Conservation (phyloP, 2,888 invertebrate species). For the Clusia tigrina region DNA sequence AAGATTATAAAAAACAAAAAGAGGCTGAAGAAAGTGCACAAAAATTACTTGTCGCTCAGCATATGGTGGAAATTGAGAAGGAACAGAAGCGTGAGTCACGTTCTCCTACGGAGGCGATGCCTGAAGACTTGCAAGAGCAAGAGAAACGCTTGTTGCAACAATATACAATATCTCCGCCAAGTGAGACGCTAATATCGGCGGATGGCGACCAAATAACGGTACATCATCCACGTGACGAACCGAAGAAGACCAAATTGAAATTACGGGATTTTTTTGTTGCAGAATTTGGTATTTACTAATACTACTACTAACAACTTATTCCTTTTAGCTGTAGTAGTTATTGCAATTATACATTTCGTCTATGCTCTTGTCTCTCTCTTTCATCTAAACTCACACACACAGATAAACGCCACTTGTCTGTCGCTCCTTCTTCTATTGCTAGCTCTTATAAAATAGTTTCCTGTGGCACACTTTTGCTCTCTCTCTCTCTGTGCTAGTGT, state of each 20-base stretch:
- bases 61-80: constrained; percentile 36
- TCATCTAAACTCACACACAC: neutral
- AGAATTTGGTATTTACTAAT: constrained; percentile 79
- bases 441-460: neutral
- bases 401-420: neutral
- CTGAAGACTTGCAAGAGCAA: constrained; percentile 55
- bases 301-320: constrained; percentile 16
- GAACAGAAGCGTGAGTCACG: neutral
- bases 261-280: constrained; percentile 86
- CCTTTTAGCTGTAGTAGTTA: neutral
- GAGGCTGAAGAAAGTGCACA: constrained; percentile 61
- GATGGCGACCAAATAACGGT: constrained; percentile 63
- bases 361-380: neutral
- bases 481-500: neutral
- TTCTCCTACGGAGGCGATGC: neutral
- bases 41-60: constrained; percentile 59
- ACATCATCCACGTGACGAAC: constrained; percentile 77
- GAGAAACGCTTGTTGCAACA: constrained; percentile 57
- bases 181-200: constrained; percentile 61
- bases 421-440: neutral
- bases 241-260: constrained; percentile 80
- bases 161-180: constrained; percentile 54
- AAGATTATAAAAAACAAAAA: constrained; percentile 62
- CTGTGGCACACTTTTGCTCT: neutral
- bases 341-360: no score